phyloP scores from a whole-genome alignment of 2,797 vertebrate species.

The Buphagus erythrorhynchus region DNA sequence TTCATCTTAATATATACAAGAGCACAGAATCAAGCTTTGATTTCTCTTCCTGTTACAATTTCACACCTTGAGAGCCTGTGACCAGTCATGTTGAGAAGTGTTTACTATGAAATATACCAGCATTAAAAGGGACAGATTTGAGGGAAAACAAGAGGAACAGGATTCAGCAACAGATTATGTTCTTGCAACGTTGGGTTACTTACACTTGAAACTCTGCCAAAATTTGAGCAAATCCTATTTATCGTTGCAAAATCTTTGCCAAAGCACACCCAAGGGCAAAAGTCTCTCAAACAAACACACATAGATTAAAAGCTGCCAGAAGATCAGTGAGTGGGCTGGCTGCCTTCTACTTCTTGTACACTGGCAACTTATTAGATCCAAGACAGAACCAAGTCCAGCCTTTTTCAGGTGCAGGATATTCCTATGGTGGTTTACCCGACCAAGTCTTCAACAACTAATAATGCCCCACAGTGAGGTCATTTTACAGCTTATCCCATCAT shows the following conservation, averaged over 20 bases:
- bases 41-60: neutral
- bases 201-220: slow-evolving; percentile 39
- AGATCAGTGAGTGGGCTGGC: neutral
- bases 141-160: slow-evolving; percentile 14
- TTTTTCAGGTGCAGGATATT: neutral
- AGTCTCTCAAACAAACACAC: slow-evolving; percentile 37
- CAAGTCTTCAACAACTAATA: neutral
- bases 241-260: slow-evolving; percentile 31
- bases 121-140: neutral
- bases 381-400: neutral
- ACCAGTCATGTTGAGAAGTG: neutral
- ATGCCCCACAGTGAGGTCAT: neutral
- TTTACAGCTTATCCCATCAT: neutral
- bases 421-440: neutral
- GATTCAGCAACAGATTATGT: slow-evolving; percentile 16
- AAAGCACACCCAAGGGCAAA: slow-evolving; percentile 55
- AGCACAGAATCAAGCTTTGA: neutral
- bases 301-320: slow-evolving; percentile 25
- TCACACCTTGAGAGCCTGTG: slow-evolving; percentile 35
- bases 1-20: neutral
- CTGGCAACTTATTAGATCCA: neutral
- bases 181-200: neutral
- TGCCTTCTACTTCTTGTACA: neutral
- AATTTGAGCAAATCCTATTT: slow-evolving; percentile 35
- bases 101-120: slow-evolving; percentile 16